phyloP scores from a whole-genome alignment of 64 coral and sea anemone genomes.

The Astreopora myriophthalma region DNA sequence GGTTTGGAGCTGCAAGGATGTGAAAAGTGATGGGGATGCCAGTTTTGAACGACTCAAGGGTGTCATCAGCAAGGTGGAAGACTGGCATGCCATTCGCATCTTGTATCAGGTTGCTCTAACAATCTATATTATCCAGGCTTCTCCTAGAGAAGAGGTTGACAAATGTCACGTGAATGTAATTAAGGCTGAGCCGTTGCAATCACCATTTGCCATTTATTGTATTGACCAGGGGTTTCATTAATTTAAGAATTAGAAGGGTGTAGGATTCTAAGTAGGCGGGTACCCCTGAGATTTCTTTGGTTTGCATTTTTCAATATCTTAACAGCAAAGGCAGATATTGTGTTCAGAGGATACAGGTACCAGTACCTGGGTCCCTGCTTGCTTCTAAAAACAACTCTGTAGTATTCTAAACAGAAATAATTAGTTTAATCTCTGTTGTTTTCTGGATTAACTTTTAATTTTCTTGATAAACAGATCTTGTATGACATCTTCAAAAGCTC shows the following conservation, averaged over 20 bases:
- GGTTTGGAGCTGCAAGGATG: constrained; percentile 2
- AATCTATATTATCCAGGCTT: too few species aligned
- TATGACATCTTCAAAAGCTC: constrained; percentile 52
- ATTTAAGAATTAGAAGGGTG: neutral
- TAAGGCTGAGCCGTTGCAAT: too few species aligned
- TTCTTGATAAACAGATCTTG: constrained; percentile 6
- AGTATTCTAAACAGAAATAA: too few species aligned
- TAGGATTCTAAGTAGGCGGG: neutral
- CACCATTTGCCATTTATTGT: too few species aligned
- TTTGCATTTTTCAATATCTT: neutral
- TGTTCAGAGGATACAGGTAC: neutral
- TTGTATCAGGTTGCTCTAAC: constrained; percentile 48
- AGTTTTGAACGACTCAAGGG: constrained; percentile 57
- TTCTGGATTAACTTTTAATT: too few species aligned
- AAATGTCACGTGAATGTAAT: too few species aligned
- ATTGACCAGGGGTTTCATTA: too few species aligned
- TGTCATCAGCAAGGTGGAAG: constrained; percentile 30
- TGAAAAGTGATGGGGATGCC: constrained; percentile 20
- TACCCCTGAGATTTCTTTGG: neutral
- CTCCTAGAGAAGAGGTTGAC: too few species aligned
- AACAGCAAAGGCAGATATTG: neutral
- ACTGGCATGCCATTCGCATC: constrained; percentile 63
- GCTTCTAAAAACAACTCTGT: too few species aligned
- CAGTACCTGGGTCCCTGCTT: too few species aligned
- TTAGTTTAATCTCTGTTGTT: too few species aligned